phyloP scores from a whole-genome alignment of 1,140 invertebrate species.

The Acromyrmex heyeri region DNA sequence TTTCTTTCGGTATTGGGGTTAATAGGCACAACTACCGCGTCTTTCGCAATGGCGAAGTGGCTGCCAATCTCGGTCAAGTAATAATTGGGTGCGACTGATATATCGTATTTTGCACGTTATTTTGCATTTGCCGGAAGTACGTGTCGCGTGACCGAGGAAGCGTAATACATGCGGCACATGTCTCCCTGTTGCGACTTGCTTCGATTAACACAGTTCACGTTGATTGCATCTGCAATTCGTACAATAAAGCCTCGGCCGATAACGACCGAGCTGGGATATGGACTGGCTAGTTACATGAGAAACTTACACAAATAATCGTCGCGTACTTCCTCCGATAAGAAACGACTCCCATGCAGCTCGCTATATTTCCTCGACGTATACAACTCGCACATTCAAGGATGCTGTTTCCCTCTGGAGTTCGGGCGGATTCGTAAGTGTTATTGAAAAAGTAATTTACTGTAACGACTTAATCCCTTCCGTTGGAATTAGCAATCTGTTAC shows the following conservation, averaged over 20 bases:
- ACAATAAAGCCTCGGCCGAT: constrained; percentile 64
- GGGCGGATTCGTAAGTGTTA: not conserved
- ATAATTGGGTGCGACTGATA: constrained; percentile 30
- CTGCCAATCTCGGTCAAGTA: constrained; percentile 11
- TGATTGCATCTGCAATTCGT: constrained; percentile 85
- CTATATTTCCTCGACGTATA: not conserved
- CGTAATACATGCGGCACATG: not conserved
- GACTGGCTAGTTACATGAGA: constrained; percentile 36
- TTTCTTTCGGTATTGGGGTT: not conserved
- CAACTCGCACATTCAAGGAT: constrained; percentile 22
- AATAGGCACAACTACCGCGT: not conserved
- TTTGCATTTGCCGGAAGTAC: constrained; percentile 16
- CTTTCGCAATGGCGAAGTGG: not conserved
- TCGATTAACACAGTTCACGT: constrained; percentile 67
- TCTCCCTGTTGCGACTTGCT: constrained; percentile 17
- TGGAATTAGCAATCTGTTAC: not conserved
- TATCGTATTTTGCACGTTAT: constrained; percentile 46
- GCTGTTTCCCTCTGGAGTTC: not conserved
- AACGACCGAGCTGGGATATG: constrained; percentile 21
- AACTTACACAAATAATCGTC: constrained; percentile 45
- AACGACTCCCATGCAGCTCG: not conserved
- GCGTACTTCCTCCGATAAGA: not conserved
- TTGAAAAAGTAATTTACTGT: not conserved
- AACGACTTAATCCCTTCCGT: constrained; percentile 21
- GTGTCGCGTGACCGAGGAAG: constrained; percentile 22